phyloP scores from a whole-genome alignment of 2,113 vertebrate species.

The Patagioenas fasciata region DNA sequence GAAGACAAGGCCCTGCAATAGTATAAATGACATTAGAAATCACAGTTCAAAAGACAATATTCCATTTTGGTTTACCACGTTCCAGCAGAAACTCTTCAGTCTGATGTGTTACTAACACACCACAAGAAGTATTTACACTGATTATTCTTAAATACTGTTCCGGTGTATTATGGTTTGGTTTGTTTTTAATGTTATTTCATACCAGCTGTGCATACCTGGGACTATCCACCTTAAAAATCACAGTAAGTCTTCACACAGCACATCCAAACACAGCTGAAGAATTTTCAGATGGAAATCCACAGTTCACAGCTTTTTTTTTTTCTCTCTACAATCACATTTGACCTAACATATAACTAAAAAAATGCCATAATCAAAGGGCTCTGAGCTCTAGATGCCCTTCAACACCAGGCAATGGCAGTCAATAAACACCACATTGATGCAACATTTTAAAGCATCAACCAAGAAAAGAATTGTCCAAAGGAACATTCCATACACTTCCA shows the following conservation, averaged over 20 bases:
- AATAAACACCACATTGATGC: neutral
- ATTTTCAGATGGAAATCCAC: neutral
- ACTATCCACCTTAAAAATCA: neutral
- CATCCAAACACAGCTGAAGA: neutral
- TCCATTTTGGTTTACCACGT: neutral
- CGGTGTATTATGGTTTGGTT: accelerated
- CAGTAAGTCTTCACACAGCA: neutral
- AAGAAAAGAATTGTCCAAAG: neutral
- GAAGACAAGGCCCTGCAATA: neutral
- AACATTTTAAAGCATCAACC: neutral
- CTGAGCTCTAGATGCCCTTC: neutral
- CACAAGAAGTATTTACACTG: neutral
- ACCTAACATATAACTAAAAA: neutral
- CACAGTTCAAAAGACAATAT: neutral
- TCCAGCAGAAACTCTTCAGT: neutral
- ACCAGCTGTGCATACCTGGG: neutral
- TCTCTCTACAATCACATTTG: neutral
- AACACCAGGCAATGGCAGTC: neutral
- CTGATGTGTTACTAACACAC: neutral
- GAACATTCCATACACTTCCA: neutral
- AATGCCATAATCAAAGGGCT: neutral
- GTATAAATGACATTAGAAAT: neutral
- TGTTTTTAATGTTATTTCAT: neutral
- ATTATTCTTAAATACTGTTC: neutral
- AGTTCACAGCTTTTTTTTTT: neutral